Conservation (phyloP, 2,888 invertebrate genomes). For the Cistogaster globosa region DNA sequence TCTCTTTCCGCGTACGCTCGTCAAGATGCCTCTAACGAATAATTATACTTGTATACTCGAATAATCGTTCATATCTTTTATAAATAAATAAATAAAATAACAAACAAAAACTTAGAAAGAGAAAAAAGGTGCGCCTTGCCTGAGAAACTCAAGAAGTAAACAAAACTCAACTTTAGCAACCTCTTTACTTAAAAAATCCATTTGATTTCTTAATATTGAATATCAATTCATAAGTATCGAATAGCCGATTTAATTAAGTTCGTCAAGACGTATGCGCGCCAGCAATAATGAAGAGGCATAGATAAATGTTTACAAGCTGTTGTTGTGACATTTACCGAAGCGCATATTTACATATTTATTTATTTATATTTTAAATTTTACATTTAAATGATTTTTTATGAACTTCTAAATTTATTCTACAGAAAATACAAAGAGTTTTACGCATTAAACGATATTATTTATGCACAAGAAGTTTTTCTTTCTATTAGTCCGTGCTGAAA, state of each 20-base stretch:
- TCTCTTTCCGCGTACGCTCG: not conserved
- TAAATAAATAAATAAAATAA: constrained; percentile 34
- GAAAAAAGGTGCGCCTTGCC: constrained; percentile 40
- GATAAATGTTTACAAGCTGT: not conserved
- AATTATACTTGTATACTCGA: constrained; percentile 21
- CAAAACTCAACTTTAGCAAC: constrained; percentile 41
- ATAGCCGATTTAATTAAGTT: constrained; percentile 15
- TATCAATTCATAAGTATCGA: constrained; percentile 13
- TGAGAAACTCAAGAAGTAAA: constrained; percentile 26
- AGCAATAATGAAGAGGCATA: not conserved
- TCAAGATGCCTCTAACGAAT: not conserved
- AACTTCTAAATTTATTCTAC: too few relatives aligned
- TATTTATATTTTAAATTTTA: too few relatives aligned
- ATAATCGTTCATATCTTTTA: constrained; percentile 29
- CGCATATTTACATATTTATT: not conserved
- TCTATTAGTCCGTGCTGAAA: too few relatives aligned
- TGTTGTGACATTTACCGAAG: not conserved
- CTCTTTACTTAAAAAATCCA: constrained; percentile 17
- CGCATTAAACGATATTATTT: too few relatives aligned
- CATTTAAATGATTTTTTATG: too few relatives aligned
- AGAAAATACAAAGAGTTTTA: too few relatives aligned
- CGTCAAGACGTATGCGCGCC: constrained; percentile 7
- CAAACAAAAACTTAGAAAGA: constrained; percentile 7
- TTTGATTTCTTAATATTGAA: constrained; percentile 22
- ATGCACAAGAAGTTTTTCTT: too few relatives aligned